Base-by-base conservation (phyloP, 1,140 invertebrate species). In the Saxidomus purpurata region DNA sequence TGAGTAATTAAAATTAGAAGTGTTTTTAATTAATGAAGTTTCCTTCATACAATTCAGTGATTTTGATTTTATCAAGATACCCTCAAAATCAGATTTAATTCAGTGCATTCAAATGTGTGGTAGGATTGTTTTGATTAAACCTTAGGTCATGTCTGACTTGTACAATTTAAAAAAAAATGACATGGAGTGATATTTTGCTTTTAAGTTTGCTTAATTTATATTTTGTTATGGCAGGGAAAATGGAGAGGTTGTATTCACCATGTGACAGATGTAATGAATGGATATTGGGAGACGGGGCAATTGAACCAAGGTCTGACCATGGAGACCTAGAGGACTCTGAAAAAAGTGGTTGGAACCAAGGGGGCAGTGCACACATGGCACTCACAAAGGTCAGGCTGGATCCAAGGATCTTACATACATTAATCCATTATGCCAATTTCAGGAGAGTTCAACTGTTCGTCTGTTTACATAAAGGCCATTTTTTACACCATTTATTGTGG, bases 301-400 rank as follows among this genome's bases (percentile, higher is more conserved):
- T 55, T 55, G 52, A 55, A 15, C 52, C 52, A 15, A n/a, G 22
- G 34, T 74, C 4, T 74, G 25, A 74, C 19, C 69, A 74, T 74
- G 69, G 34, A 31, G 69, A 74, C 19, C 36, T 74, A 36, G 25
- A 74, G 34, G 69, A 74, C 22, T 22, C n/a, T 74, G 25, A 25
- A 19, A 25, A 25, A 4, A 61, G 28, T n/a, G 19, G 19, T 19
- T 74, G 36, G 25, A 31, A 74, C 19, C 36, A 22, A 25, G 67
- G 67, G 28, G 22, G 25, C 22, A 25, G 19, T 31, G 25, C 69
- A 31, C 69, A 31, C 34, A 4, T 31, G 34, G 69, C 69, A 31
- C 19, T 74, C n/a, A 36, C 69, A 74, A 25, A 74, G 22, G 69
- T 36, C 25, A 36, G n/a, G 69, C 22, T 74, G 34, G 69, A 74